Base-by-base conservation (phyloP, 2,113 vertebrate species). In the Uria lomvia region DNA sequence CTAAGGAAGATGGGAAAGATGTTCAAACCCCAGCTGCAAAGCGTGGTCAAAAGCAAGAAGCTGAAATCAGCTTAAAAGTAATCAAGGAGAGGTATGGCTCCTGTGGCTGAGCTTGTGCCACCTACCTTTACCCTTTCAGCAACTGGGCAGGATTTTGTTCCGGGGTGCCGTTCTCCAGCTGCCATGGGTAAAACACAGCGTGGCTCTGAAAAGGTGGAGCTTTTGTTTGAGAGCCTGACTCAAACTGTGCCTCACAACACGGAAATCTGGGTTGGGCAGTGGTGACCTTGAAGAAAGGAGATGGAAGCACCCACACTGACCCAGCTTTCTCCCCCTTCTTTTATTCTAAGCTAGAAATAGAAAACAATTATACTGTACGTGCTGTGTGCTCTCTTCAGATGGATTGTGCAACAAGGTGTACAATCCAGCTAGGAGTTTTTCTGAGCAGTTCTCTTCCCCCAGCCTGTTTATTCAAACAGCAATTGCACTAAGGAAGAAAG, bases 331-430 rank as follows among this genome's bases (percentile, higher is more conserved):
- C 49, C 17, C 12, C 15, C 12, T 43, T 30, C 40, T 74, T 79
- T 22, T 60, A 17, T 45, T 75, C 18, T 27, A 36, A 63, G 8
- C 6, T 49, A 83, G 72, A 65, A 68, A 50, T 8, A 59, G 15
- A 40, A 92, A 59, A 6, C 1, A 0, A 13, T 55, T 65, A 53
- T 50, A 50, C 6, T 30, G 2, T 23, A 34, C 0, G 2, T 49
- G 38, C 21, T 29, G 11, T 50, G 12, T 27, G 17, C 12, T 66
- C 11, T 38, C 29, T 56, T 78, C 66, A 66, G 11, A 12, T 52
- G 26, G 8, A 47, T 71, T 70, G 11, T 5, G 6, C 34, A 77
- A 36, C 22, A 47, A 53, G 5, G 6, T 68, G 59, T 22, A n/a
- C 12, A 47, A 52, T 56, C 10, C 34, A 79, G 11, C 11, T 32